phyloP scores from a whole-genome alignment of 1,140 invertebrate genomes.

The Steinernema feltiae region DNA sequence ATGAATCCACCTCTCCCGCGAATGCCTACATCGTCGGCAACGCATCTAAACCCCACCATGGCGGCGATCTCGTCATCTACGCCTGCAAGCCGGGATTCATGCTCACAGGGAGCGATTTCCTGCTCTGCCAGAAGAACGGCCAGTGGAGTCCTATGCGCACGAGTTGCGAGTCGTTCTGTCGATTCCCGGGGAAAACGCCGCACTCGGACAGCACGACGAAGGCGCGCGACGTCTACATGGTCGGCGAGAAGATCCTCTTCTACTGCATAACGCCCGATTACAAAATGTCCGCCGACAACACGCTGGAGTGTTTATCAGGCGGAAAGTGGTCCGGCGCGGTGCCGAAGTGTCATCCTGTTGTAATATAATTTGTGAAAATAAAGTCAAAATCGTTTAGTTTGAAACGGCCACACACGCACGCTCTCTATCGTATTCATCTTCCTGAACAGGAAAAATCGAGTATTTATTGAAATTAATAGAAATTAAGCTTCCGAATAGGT shows the following conservation, averaged over 20 bases:
- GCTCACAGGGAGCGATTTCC: conserved; percentile 69
- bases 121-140: conserved; percentile 71
- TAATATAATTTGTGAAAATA: not conserved
- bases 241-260: conserved; percentile 76
- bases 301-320: conserved; percentile 71
- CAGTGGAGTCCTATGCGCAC: conserved; percentile 64
- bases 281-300: conserved; percentile 68
- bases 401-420: too few relatives aligned
- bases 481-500: not conserved
- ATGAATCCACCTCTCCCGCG: conserved; percentile 16
- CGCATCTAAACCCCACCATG: conserved; percentile 16
- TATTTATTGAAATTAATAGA: too few relatives aligned
- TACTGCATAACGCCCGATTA: conserved; percentile 71
- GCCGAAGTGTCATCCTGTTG: conserved; percentile 61
- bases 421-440: too few relatives aligned
- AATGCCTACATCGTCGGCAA: conserved; percentile 31
- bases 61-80: conserved; percentile 71
- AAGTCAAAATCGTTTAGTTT: too few relatives aligned
- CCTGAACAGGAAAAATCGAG: too few relatives aligned
- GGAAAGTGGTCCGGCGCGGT: conserved; percentile 78
- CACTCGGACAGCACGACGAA: conserved; percentile 76
- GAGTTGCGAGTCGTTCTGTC: conserved; percentile 24
- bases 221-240: conserved; percentile 71
- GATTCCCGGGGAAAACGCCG: conserved; percentile 64
- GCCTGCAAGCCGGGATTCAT: conserved; percentile 73